Conservation (phyloP, 2,797 vertebrate species). For the Lithobates pipiens region DNA sequence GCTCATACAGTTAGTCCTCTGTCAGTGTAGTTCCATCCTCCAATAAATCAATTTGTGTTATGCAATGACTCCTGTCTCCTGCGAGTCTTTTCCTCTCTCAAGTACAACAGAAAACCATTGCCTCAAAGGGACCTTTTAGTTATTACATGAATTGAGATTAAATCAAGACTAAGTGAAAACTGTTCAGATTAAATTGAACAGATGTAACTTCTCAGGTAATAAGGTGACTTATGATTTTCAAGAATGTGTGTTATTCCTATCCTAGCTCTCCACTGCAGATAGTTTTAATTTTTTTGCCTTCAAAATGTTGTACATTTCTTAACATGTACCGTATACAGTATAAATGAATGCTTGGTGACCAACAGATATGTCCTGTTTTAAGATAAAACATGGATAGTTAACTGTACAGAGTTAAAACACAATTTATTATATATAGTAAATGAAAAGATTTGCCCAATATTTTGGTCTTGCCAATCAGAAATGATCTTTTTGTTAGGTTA, state of each 20-base stretch:
- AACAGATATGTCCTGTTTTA: too few relatives aligned
- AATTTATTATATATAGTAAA: too few relatives aligned
- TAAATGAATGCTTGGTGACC: too few relatives aligned
- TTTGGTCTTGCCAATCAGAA: too few relatives aligned
- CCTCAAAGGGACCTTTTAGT: slow-evolving; percentile 58
- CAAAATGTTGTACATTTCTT: not conserved
- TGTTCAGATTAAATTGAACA: slow-evolving; percentile 56
- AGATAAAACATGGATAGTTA: too few relatives aligned
- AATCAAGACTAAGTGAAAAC: slow-evolving; percentile 58
- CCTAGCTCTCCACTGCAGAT: not conserved
- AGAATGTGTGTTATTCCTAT: slow-evolving; percentile 20
- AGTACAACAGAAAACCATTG: slow-evolving; percentile 53
- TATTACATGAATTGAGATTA: slow-evolving; percentile 61
- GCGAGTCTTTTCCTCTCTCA: slow-evolving; percentile 50
- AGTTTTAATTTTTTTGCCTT: slow-evolving; percentile 12
- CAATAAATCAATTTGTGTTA: slow-evolving; percentile 59
- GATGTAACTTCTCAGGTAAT: slow-evolving; percentile 57
- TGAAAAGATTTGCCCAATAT: too few relatives aligned
- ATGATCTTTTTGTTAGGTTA: too few relatives aligned
- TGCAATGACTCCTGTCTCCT: slow-evolving; percentile 52
- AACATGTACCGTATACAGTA: too few relatives aligned
- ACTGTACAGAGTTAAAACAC: too few relatives aligned
- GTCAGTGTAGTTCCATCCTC: slow-evolving; percentile 50
- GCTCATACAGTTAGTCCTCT: slow-evolving; percentile 53
- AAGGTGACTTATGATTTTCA: slow-evolving; percentile 50